Evolutionary conservation across 2,113 vertebrate genomes (phyloP), one percentile per base, ranked within the genome.

Genomic region (Tupaia tana): DNA sequence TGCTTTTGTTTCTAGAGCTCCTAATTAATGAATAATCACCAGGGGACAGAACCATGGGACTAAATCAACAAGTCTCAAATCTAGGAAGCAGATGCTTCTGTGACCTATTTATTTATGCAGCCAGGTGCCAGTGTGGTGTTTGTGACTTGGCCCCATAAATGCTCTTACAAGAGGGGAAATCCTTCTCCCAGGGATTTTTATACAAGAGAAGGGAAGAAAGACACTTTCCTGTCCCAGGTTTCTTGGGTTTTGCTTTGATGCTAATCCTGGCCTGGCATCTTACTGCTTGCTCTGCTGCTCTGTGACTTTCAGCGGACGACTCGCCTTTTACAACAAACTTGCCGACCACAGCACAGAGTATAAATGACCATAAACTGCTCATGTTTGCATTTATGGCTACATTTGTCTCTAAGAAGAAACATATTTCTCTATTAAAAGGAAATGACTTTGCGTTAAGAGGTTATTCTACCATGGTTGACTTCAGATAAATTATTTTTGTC

Each of bases 331-430:
- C 63, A 24, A 29, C 11, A 14, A 8, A 10, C 27, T 13, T 74
- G 29, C 61, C 22, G 27, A 54, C 13, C 27, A 22, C 6, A 15
- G 4, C 14, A 6, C 59, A 8, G 59, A 20, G 29, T n/a, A 7
- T 63, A 52, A n/a, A 25, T 56, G 4, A 52, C 29, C 10, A 0
- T 34, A 0, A 0, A 22, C 77, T 34, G 61, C 18, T 9, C 4
- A 2, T 0, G 0, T 64, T 6, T 19, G 56, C 14, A 4, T 22
- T 3, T 4, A 20, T 12, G 18, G 1, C 3, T 52, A 56, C 3
- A 5, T 52, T 14, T 3, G 22, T 75, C 31, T 71, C 87, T 25
- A 7, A 52, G 43, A 70, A 86, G 66, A 84, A 84, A 34, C 0
- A 0, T 20, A 9, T 22, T 77, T 86, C 20, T 71, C 29, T 67